Evolutionary conservation across 2,888 invertebrate genomes (phyloP).

Genomic region (Timema podura): DNA sequence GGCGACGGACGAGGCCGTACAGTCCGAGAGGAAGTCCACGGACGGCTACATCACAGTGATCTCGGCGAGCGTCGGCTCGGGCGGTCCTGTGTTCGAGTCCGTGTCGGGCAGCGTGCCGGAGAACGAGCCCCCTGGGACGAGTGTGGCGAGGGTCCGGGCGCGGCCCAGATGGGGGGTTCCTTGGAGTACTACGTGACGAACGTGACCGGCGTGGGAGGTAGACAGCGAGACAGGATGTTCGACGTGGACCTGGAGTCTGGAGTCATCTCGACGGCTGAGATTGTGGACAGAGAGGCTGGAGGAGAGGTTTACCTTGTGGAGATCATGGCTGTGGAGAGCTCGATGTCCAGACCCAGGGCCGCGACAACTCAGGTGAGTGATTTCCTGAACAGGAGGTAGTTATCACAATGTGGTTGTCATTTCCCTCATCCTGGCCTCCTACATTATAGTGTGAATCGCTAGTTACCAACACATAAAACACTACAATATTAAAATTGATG

Average conservation of each 20-base stretch:
- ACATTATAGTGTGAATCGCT: no score
- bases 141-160: conserved; percentile 71
- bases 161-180: conserved; percentile 48
- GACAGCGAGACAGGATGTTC: conserved; percentile 83
- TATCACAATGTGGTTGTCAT: not conserved
- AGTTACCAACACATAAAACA: no score
- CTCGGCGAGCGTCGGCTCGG: conserved; percentile 55
- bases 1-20: conserved; percentile 88
- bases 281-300: conserved; percentile 79
- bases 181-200: conserved; percentile 86
- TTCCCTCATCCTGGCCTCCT: no score
- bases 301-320: conserved; percentile 79
- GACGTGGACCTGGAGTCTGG: conserved; percentile 87
- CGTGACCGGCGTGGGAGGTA: conserved; percentile 55
- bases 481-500: no score
- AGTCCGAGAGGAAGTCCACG: conserved; percentile 80
- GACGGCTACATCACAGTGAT: conserved; percentile 84
- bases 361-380: conserved; percentile 76
- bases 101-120: conserved; percentile 78
- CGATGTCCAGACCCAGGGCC: conserved; percentile 63
- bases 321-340: conserved; percentile 76
- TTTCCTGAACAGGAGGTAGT: not conserved
- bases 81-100: conserved; percentile 50
- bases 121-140: conserved; percentile 83
- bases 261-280: conserved; percentile 77